phyloP scores from a whole-genome alignment of 2,888 invertebrate genomes.

The Parapristionchus giblindavisi region DNA sequence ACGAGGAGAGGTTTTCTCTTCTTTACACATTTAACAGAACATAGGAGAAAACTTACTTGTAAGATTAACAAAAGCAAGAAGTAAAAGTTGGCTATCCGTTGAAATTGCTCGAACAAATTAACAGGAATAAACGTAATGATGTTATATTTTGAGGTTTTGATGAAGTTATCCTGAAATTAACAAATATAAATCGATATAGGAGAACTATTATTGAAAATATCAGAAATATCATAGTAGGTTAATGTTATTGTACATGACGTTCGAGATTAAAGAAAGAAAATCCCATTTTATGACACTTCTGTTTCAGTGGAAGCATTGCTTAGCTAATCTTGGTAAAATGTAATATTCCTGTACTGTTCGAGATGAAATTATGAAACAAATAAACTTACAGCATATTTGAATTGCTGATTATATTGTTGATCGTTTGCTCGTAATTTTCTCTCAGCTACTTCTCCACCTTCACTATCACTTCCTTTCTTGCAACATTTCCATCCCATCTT shows the following conservation, averaged over 20 bases:
- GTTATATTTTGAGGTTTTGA: constrained; percentile 98
- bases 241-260: too few species aligned
- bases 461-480: not conserved
- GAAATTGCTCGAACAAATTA: constrained; percentile 98
- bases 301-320: too few species aligned
- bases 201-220: too few species aligned
- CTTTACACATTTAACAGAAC: not conserved
- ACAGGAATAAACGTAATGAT: constrained; percentile 95
- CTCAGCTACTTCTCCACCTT: constrained; percentile 38
- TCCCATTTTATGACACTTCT: too few species aligned
- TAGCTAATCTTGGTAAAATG: too few species aligned
- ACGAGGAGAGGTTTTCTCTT: not conserved
- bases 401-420: constrained; percentile 92
- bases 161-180: constrained; percentile 88
- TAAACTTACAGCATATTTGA: constrained; percentile 87
- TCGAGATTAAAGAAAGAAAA: too few species aligned
- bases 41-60: constrained; percentile 75
- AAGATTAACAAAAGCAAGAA: constrained; percentile 95
- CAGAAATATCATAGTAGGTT: too few species aligned
- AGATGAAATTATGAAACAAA: too few species aligned
- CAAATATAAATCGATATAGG: not conserved
- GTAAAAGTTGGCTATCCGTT: constrained; percentile 98
- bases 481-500: constrained; percentile 18
- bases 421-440: constrained; percentile 86
- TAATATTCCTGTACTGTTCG: too few species aligned